Percentiles rank a stretch among this genome's conserved stretches.
These are phyloP conservation scores for Rhodinocichla rosea DNA, from an alignment of 2,113 vertebrate genomes.

Conservation along the genomic window DNA sequence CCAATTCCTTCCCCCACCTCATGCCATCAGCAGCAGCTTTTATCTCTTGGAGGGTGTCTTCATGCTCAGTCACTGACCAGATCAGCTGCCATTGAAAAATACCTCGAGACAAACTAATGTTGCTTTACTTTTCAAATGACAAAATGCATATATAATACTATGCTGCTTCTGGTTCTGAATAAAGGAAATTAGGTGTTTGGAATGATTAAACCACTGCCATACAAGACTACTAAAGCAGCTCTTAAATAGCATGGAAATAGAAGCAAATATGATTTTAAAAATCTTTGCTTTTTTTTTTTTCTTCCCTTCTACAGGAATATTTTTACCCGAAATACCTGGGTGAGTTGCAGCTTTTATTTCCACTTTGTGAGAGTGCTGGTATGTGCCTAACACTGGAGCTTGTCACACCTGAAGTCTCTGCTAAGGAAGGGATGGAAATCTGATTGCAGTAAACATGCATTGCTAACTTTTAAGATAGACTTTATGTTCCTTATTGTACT, in stretches of 20 bases:
- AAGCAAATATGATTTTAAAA: background rate
- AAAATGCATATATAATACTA: background rate
- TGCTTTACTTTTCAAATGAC: background rate
- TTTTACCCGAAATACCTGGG: conserved; percentile 94
- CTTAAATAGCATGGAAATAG: background rate
- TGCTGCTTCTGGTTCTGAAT: background rate
- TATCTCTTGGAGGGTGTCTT: background rate
- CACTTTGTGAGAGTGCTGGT: background rate
- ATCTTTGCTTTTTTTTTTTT: background rate
- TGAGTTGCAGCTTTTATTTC: conserved; percentile 73
- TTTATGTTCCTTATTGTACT: background rate
- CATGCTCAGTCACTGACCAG: background rate
- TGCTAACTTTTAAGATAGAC: background rate
- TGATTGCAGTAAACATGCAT: background rate
- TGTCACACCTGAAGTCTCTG: background rate
- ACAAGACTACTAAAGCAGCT: background rate
- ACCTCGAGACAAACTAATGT: background rate
- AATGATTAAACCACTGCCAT: background rate
- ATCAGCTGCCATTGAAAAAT: background rate
- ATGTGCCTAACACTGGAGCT: background rate
- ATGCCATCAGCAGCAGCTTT: background rate
- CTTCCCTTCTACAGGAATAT: conserved; percentile 80
- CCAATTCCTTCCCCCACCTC: background rate
- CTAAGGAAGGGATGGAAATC: background rate
- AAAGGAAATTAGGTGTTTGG: background rate